Percentiles rank a stretch among this genome's conserved stretches.
These are phyloP conservation scores for Diarsia brunnea DNA, from an alignment of 2,888 invertebrate species.

Conservation along the genomic window DNA sequence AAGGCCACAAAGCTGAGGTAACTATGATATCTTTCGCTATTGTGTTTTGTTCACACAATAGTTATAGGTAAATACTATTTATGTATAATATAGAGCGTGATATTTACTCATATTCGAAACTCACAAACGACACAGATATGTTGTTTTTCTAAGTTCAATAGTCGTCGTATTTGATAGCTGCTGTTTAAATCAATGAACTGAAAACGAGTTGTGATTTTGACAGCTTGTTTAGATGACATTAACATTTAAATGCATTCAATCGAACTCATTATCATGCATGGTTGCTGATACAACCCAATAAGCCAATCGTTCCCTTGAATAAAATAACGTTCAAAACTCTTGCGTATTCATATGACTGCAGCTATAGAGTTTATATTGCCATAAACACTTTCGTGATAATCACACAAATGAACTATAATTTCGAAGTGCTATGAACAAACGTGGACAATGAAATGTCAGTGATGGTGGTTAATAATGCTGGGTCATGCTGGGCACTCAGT, in stretches of 20 bases:
- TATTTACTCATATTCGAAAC: not conserved
- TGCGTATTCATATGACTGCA: not conserved
- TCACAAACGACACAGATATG: not conserved
- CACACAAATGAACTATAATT: constrained; percentile 3
- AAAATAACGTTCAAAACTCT: not conserved
- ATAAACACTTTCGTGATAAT: not conserved
- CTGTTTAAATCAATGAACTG: not conserved
- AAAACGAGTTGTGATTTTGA: not conserved
- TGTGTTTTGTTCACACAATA: constrained; percentile 33
- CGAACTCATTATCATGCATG: not conserved
- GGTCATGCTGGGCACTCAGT: constrained; percentile 5
- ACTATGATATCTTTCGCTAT: constrained; percentile 61
- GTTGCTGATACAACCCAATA: not conserved
- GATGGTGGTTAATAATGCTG: constrained; percentile 7
- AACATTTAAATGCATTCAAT: constrained; percentile 4
- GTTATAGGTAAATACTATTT: constrained; percentile 33
- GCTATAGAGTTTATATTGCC: not conserved
- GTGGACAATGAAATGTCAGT: constrained; percentile 9
- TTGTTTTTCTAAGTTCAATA: not conserved
- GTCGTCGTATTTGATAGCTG: not conserved
- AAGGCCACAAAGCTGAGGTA: constrained; percentile 62
- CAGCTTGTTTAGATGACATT: not conserved
- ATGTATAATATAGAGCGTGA: too few species aligned
- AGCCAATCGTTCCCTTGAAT: not conserved
- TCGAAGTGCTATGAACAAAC: not conserved